Evolutionary conservation across 2,888 invertebrate genomes (phyloP), one percentile per base, ranked within the genome.

Genomic region (Caenorhabditis angaria): DNA sequence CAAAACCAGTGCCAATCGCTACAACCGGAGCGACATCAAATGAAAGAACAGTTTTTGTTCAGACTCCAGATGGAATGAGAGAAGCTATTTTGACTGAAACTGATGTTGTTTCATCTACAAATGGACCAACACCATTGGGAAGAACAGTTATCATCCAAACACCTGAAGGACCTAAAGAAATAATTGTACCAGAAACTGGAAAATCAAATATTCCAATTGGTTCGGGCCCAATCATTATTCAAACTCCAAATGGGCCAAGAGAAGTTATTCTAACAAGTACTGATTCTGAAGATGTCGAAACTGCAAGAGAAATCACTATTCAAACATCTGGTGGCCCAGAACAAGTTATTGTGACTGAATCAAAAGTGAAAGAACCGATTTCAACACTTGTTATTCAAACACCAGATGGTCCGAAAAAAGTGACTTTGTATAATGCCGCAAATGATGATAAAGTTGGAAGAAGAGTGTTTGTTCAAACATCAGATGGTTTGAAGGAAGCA

Each of bases 251-350:
- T 14, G 41, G 41, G 18, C 41, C 41, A 41, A 41, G 41, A 41
- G 41, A 41, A 41, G 41, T 41, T 41, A 41, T 41, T 18, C 41
- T 41, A 41, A 41, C 41, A 41, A 41, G 41, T 41, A 41, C 41
- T 5, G 41, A 41, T 41, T 41, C 41, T 3, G 41, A 41, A 41
- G 41, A 41, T 14, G 41, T 41, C 18, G 41, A 41, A 14, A 41
- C 41, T 5, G 41, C 41, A 41, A 41, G 41, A 41, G 41, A 41
- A 41, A 12, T 41, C 6, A 41, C 41, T 3, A 41, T 41, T 41
- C 41, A 41, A 41, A 41, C 41, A 41, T 41, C 41, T 3, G 41
- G 18, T 41, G 41, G 41, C 3, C 41, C 41, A 3, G 10, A 41
- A 41, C 41, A 41, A 41, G 41, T 41, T 6, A 41, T 41, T 41